Conservation (phyloP, 2,888 invertebrate genomes). For the Heteropelma amictum region DNA sequence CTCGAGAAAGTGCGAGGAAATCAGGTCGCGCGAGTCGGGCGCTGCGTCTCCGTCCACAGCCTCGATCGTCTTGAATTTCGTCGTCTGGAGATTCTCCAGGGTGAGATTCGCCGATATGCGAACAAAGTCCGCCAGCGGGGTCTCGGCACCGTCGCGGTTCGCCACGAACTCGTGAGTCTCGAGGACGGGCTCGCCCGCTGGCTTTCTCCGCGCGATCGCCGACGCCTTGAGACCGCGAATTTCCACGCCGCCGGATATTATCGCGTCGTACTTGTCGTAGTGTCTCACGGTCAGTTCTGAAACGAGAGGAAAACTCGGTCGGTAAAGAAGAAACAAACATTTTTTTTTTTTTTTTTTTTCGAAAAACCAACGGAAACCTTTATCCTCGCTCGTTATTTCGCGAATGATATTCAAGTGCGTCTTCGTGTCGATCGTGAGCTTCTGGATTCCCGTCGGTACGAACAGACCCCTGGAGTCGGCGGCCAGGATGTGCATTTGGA, state of each 20-base stretch:
- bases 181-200: constrained; percentile 79
- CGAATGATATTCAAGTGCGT: constrained; percentile 71
- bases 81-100: constrained; percentile 78
- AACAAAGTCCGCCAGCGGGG: constrained; percentile 66
- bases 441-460: constrained; percentile 81
- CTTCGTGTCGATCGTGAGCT: constrained; percentile 80
- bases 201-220: constrained; percentile 79
- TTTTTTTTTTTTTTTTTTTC: not conserved
- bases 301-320: too few species aligned
- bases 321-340: not conserved
- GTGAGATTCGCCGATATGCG: constrained; percentile 78
- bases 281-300: constrained; percentile 75
- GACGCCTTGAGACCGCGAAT: constrained; percentile 81
- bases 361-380: constrained; percentile 61
- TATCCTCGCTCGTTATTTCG: constrained; percentile 61
- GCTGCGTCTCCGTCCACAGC: constrained; percentile 67
- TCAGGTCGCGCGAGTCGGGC: constrained; percentile 68
- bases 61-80: constrained; percentile 73
- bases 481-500: constrained; percentile 81
- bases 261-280: constrained; percentile 75
- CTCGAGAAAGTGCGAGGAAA: constrained; percentile 81
- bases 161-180: constrained; percentile 81
- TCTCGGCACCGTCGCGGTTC: constrained; percentile 72
- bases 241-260: constrained; percentile 81
- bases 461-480: constrained; percentile 78